Conservation (phyloP, 1,140 invertebrate species). For the Hycleus cichorii region DNA sequence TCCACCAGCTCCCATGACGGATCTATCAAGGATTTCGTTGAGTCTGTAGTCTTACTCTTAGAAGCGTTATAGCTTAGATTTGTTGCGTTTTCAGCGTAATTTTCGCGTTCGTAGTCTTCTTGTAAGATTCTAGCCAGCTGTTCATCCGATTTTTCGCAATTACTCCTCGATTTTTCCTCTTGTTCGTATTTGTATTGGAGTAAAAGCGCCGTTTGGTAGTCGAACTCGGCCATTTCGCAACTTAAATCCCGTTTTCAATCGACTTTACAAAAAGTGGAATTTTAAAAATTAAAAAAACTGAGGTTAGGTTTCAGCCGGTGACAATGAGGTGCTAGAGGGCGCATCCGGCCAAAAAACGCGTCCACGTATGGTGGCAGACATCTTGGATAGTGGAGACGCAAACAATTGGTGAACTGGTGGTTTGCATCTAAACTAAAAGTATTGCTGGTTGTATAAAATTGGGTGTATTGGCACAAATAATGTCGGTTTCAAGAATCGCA, state of each 20-base stretch:
- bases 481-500: too few species aligned
- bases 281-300: not conserved
- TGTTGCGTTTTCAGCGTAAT: not conserved
- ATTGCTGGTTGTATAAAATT: too few species aligned
- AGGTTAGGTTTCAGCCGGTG: too few species aligned
- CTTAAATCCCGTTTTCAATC: not conserved
- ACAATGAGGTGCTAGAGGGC: too few species aligned
- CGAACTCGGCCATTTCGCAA: constrained; percentile 21
- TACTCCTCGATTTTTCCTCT: constrained; percentile 12
- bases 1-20: constrained; percentile 76
- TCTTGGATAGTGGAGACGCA: too few species aligned
- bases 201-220: constrained; percentile 31
- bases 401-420: too few species aligned
- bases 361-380: too few species aligned
- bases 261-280: not conserved
- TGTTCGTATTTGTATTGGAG: constrained; percentile 29
- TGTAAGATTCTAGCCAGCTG: constrained; percentile 45
- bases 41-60: constrained; percentile 14
- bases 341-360: too few species aligned
- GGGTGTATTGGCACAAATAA: too few species aligned
- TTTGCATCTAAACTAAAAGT: too few species aligned
- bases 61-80: constrained; percentile 26
- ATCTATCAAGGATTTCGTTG: constrained; percentile 41
- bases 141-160: constrained; percentile 35
- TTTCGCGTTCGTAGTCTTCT: constrained; percentile 43